phyloP scores from a whole-genome alignment of 1,140 invertebrate species.

The Piezodorus guildinii region DNA sequence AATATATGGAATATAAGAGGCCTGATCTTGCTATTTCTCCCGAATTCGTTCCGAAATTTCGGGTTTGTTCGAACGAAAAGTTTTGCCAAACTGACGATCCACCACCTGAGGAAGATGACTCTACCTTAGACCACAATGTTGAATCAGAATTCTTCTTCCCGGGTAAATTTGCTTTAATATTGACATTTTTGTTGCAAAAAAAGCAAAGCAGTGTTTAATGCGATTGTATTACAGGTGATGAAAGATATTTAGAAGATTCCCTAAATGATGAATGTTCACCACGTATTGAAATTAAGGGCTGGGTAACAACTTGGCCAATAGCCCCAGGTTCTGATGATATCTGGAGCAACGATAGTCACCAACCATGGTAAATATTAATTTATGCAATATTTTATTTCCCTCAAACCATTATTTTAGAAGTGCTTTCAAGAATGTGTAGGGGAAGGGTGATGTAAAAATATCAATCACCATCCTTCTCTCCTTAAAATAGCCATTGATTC shows the following conservation, averaged over 20 bases:
- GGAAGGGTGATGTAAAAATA: too few species aligned
- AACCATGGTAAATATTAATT: constrained; percentile 1
- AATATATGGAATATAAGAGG: constrained; percentile 43
- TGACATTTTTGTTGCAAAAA: constrained; percentile 11
- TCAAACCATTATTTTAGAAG: too few species aligned
- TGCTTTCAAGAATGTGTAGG: too few species aligned
- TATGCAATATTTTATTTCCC: too few species aligned
- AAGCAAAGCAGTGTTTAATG: too few species aligned
- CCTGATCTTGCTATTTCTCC: constrained; percentile 25
- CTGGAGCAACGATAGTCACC: constrained; percentile 26
- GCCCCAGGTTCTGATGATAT: constrained; percentile 19
- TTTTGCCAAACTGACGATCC: constrained; percentile 43
- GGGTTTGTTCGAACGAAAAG: constrained; percentile 43
- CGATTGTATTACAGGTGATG: constrained; percentile 27
- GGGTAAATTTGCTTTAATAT: neutral
- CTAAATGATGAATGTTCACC: constrained; percentile 15
- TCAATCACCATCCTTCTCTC: too few species aligned
- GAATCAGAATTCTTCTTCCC: constrained; percentile 25
- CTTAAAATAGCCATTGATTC: too few species aligned
- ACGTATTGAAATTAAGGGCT: constrained; percentile 25
- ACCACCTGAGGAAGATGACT: constrained; percentile 31
- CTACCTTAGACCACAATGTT: constrained; percentile 25
- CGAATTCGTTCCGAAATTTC: constrained; percentile 41
- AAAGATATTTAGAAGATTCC: constrained; percentile 26
- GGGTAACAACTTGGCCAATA: constrained; percentile 27